Evolutionary conservation across 2,888 invertebrate genomes (phyloP).

Genomic region (Helicoverpa assulta): DNA sequence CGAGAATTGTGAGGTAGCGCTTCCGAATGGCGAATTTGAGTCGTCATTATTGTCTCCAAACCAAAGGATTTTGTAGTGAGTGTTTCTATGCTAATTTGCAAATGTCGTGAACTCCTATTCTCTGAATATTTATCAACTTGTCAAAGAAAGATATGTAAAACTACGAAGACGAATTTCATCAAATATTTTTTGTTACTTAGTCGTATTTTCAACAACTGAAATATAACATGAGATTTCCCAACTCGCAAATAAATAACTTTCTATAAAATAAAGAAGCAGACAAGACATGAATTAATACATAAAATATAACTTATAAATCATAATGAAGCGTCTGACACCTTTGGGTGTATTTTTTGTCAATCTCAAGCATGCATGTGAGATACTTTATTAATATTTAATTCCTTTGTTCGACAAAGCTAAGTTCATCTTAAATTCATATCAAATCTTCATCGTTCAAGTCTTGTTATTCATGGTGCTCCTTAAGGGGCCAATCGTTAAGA

Average conservation of each 20-base stretch:
- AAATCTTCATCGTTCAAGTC: slow-evolving; percentile 47
- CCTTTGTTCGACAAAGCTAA: slow-evolving; percentile 57
- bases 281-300: slow-evolving; percentile 8
- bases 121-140: neutral
- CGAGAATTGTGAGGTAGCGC: slow-evolving; percentile 64
- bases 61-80: slow-evolving; percentile 26
- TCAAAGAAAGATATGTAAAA: neutral
- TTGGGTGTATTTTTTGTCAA: slow-evolving; percentile 30
- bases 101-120: neutral
- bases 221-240: neutral
- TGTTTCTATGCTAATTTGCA: slow-evolving; percentile 9
- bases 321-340: slow-evolving; percentile 34
- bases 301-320: slow-evolving; percentile 41
- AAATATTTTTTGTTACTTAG: neutral
- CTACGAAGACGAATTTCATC: neutral
- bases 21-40: slow-evolving; percentile 62
- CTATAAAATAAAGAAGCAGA: slow-evolving; percentile 11
- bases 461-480: slow-evolving; percentile 48
- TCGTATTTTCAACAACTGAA: slow-evolving; percentile 5
- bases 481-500: slow-evolving; percentile 47
- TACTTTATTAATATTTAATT: slow-evolving; percentile 57
- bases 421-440: slow-evolving; percentile 55
- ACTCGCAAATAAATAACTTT: neutral
- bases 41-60: slow-evolving; percentile 53
- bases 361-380: slow-evolving; percentile 30